Conservation (phyloP, 1,140 invertebrate genomes). For the Eupristina koningsbergeri region DNA sequence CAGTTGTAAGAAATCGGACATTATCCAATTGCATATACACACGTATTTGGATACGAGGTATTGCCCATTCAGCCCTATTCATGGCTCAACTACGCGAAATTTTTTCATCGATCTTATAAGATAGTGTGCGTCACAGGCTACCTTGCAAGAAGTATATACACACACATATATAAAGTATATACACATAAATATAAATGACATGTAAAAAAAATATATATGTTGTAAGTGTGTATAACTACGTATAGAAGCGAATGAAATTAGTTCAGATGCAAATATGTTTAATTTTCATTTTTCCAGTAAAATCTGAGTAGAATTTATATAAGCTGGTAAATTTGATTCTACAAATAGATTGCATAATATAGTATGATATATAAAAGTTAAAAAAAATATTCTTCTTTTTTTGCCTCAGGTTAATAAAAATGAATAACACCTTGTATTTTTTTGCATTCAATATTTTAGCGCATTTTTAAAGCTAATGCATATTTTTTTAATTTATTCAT, state of each 20-base stretch:
- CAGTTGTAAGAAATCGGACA: too few relatives aligned
- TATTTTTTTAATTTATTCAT: not conserved
- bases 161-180: too few relatives aligned
- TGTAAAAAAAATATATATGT: not conserved
- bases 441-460: not conserved
- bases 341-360: not conserved
- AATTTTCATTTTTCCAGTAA: not conserved
- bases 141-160: too few relatives aligned
- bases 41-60: too few relatives aligned
- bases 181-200: not conserved
- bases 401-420: not conserved
- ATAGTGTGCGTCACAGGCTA: too few relatives aligned
- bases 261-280: not conserved
- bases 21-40: too few relatives aligned
- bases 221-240: not conserved
- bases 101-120: too few relatives aligned
- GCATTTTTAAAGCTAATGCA: not conserved
- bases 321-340: not conserved
- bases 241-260: not conserved
- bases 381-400: not conserved
- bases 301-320: not conserved
- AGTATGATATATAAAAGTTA: not conserved
- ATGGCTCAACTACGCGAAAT: too few relatives aligned
- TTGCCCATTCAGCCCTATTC: too few relatives aligned
- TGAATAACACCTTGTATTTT: not conserved